Evolutionary conservation across 2,113 vertebrate genomes (phyloP).

Genomic region (Pedionomus torquatus): DNA sequence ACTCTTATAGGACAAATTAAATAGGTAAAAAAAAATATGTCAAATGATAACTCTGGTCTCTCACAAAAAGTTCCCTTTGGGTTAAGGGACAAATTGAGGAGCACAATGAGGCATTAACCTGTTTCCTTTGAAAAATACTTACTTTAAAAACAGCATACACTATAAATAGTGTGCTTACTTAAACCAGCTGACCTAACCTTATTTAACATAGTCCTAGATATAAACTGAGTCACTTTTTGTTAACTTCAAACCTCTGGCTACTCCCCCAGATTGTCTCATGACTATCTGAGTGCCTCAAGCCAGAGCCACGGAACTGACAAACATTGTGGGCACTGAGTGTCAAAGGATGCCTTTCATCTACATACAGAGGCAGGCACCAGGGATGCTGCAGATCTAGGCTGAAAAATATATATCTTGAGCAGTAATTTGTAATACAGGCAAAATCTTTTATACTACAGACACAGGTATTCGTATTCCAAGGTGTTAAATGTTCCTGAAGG

Average conservation of each 20-base stretch:
- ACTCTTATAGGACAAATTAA: neutral
- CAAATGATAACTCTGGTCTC: neutral
- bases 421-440: neutral
- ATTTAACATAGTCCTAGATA: constrained; percentile 37
- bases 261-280: constrained; percentile 37
- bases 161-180: neutral
- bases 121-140: neutral
- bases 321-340: neutral
- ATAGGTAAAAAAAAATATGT: neutral
- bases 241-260: constrained; percentile 53
- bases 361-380: neutral
- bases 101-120: neutral
- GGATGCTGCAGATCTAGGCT: neutral
- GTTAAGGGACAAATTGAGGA: neutral
- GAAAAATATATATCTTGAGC: neutral
- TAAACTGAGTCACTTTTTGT: constrained; percentile 43
- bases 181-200: constrained; percentile 46
- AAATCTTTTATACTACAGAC: neutral
- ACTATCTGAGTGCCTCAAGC: constrained; percentile 31
- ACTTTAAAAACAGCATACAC: neutral
- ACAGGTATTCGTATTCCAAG: neutral
- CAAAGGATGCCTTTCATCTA: neutral
- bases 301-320: constrained; percentile 16
- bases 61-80: neutral
- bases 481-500: neutral